phyloP scores from a whole-genome alignment of 2,888 invertebrate genomes.

The Eupithecia abbreviata region DNA sequence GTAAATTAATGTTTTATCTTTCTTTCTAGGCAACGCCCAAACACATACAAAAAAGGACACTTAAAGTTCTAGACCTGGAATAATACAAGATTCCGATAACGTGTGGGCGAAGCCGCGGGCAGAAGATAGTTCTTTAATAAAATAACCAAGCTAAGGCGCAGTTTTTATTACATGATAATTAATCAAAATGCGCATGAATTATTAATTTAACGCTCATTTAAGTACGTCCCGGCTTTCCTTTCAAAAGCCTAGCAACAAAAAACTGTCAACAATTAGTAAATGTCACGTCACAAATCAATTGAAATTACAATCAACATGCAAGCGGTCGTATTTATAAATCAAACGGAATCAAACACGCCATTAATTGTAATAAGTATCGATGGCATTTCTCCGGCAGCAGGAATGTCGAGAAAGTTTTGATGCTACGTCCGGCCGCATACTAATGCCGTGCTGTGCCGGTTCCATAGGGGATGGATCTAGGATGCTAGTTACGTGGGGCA shows the following conservation, averaged over 20 bases:
- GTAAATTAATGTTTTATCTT: too few relatives aligned
- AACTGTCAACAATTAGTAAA: background rate
- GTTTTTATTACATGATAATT: background rate
- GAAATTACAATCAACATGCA: slow-evolving; percentile 3
- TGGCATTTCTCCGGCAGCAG: slow-evolving; percentile 78
- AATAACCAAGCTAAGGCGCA: background rate
- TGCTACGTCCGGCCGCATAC: slow-evolving; percentile 78
- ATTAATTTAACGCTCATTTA: background rate
- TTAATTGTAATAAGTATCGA: slow-evolving; percentile 63
- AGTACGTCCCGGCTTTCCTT: background rate
- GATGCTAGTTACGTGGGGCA: slow-evolving; percentile 23
- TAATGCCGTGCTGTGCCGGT: slow-evolving; percentile 61
- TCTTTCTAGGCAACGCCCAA: too few relatives aligned
- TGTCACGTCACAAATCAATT: background rate
- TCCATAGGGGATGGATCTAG: slow-evolving; percentile 40
- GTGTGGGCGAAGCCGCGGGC: background rate
- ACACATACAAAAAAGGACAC: too few relatives aligned
- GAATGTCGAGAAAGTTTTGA: slow-evolving; percentile 84
- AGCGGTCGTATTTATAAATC: slow-evolving; percentile 23
- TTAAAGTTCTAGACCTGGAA: too few relatives aligned
- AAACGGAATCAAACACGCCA: slow-evolving; percentile 45
- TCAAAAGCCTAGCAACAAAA: background rate
- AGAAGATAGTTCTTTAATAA: background rate
- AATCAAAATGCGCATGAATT: background rate
- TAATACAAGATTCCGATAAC: too few relatives aligned